Conservation (phyloP, 2,797 vertebrate genomes). For the Ctenochaetus hawaiiensis region DNA sequence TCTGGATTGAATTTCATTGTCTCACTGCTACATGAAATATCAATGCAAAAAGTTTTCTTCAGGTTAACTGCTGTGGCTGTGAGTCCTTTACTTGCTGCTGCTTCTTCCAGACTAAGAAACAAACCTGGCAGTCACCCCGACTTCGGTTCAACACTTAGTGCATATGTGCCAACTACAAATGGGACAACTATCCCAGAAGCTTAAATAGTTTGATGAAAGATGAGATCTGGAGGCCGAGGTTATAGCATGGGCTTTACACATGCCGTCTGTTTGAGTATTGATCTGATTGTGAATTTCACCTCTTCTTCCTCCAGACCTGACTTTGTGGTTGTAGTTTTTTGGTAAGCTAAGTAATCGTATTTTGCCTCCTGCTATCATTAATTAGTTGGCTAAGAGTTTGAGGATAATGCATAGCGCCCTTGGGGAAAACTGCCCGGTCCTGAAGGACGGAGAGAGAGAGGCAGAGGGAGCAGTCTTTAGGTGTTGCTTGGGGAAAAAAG, state of each 20-base stretch:
- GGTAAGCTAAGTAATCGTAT: slow-evolving; percentile 59
- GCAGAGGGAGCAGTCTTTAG: slow-evolving; percentile 33
- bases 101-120: slow-evolving; percentile 21
- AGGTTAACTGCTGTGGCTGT: background rate
- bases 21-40: background rate
- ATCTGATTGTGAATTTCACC: slow-evolving; percentile 26
- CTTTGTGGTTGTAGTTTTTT: slow-evolving; percentile 56
- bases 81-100: slow-evolving; percentile 35
- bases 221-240: background rate
- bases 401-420: slow-evolving; percentile 62
- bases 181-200: slow-evolving; percentile 12
- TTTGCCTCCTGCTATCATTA: slow-evolving; percentile 67
- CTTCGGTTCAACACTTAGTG: background rate
- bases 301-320: slow-evolving; percentile 22
- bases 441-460: background rate
- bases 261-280: slow-evolving; percentile 46
- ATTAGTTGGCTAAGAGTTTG: slow-evolving; percentile 73
- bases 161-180: slow-evolving; percentile 7
- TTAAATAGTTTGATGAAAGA: slow-evolving; percentile 2
- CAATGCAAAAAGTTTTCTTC: background rate
- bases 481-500: slow-evolving; percentile 63
- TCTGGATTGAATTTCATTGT: slow-evolving; percentile 22
- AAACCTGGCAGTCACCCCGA: slow-evolving; percentile 7
- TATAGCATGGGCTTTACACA: background rate
- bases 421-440: slow-evolving; percentile 67